These are phyloP conservation scores for Tauraco hartlaubi DNA, from an alignment of 2,797 vertebrate genomes.

Conservation along the genomic window DNA sequence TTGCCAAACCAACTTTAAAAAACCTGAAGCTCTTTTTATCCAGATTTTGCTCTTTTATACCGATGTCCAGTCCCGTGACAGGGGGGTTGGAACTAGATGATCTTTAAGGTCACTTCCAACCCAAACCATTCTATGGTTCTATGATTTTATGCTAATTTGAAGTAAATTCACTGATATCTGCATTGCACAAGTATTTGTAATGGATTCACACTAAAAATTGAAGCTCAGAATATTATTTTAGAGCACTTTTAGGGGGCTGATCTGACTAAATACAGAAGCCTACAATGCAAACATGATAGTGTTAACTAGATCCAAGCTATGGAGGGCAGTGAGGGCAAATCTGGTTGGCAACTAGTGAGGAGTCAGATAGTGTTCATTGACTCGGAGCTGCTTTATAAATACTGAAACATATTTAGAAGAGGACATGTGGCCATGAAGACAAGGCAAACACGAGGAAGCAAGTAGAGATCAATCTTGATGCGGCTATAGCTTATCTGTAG, in stretches of 20 bases:
- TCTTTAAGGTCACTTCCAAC: too few relatives aligned
- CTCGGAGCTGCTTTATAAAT: background rate
- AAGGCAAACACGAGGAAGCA: background rate
- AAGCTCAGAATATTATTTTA: background rate
- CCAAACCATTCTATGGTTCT: too few relatives aligned
- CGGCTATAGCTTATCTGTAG: background rate
- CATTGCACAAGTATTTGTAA: background rate
- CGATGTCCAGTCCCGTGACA: too few relatives aligned
- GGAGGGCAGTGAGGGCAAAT: background rate
- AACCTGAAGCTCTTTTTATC: background rate
- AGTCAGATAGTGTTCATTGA: background rate
- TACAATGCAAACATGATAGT: background rate
- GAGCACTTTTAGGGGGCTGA: background rate
- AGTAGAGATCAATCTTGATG: background rate
- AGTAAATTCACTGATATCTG: background rate
- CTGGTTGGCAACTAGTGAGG: accelerated
- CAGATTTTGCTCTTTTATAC: background rate
- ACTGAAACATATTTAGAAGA: background rate
- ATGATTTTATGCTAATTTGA: background rate
- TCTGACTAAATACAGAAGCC: background rate
- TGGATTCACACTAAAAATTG: background rate
- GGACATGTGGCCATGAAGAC: background rate
- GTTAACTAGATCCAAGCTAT: background rate
- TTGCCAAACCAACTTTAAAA: background rate
- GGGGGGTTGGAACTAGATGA: too few relatives aligned